Conservation (phyloP, 2,888 invertebrate genomes). For the Elysia crispata region DNA sequence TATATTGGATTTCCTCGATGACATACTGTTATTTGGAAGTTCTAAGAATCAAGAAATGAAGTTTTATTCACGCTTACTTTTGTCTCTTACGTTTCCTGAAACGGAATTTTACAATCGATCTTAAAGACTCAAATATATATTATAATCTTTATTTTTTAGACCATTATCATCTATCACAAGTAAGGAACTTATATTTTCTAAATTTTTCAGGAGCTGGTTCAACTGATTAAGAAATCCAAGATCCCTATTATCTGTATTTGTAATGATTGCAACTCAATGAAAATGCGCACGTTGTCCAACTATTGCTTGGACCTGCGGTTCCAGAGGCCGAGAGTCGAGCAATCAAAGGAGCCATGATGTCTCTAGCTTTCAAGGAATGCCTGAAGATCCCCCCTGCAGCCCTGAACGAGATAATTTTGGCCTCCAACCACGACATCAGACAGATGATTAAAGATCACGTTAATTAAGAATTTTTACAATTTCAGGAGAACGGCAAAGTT, state of each 20-base stretch:
- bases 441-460: too few relatives aligned
- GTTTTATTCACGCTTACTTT: too few relatives aligned
- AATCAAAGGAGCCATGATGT: constrained; percentile 95
- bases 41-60: too few relatives aligned
- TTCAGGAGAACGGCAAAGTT: too few relatives aligned
- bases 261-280: constrained; percentile 93
- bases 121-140: too few relatives aligned
- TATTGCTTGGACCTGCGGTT: constrained; percentile 95
- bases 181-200: background rate
- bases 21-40: too few relatives aligned
- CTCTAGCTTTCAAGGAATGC: constrained; percentile 93
- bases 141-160: too few relatives aligned
- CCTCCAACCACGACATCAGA: constrained; percentile 94
- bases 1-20: too few relatives aligned
- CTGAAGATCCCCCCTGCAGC: constrained; percentile 87
- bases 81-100: too few relatives aligned
- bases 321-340: constrained; percentile 89
- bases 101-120: too few relatives aligned
- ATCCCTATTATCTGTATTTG: constrained; percentile 87
- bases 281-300: constrained; percentile 94
- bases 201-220: constrained; percentile 87
- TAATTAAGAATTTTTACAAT: too few relatives aligned
- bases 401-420: constrained; percentile 88
- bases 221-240: constrained; percentile 89
- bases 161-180: too few relatives aligned